Percentiles rank a stretch among this genome's conserved stretches.
Conservation (phyloP, 2,113 vertebrate genomes). For the Hyperoodon ampullatus region DNA sequence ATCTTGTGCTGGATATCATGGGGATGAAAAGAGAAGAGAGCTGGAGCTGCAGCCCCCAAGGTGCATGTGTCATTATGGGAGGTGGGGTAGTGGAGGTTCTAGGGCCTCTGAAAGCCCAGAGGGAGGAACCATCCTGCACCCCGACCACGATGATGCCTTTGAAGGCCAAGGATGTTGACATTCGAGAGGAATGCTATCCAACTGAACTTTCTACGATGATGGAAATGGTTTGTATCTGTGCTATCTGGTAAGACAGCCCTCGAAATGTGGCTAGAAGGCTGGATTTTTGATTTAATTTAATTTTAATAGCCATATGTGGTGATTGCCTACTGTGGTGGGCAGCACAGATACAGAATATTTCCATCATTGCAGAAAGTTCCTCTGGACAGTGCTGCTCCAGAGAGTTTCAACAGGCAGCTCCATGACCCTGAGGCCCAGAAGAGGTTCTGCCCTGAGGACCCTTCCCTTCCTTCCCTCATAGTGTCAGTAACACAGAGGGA, state of each 20-base stretch:
- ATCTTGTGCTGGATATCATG: background rate
- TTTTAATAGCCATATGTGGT: background rate
- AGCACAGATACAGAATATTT: background rate
- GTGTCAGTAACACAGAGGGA: background rate
- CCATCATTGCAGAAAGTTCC: background rate
- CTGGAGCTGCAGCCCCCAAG: background rate
- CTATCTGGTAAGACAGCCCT: background rate
- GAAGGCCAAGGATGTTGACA: background rate
- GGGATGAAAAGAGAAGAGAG: background rate
- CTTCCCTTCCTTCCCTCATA: background rate
- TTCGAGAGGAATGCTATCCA: background rate
- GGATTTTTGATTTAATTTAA: background rate
- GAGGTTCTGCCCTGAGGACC: background rate
- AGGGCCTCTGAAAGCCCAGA: background rate
- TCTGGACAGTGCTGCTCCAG: fast-evolving
- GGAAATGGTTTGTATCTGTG: background rate
- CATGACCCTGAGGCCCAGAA: background rate
- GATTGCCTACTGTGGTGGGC: background rate
- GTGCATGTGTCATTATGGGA: background rate
- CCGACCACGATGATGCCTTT: background rate
- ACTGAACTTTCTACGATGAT: background rate
- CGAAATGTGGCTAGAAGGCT: background rate
- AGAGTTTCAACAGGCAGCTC: background rate
- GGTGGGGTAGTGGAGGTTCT: background rate
- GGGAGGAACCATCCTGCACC: background rate